Evolutionary conservation across 2,113 vertebrate genomes (phyloP), one percentile per base, ranked within the genome.

Genomic region (Labeo catla): DNA sequence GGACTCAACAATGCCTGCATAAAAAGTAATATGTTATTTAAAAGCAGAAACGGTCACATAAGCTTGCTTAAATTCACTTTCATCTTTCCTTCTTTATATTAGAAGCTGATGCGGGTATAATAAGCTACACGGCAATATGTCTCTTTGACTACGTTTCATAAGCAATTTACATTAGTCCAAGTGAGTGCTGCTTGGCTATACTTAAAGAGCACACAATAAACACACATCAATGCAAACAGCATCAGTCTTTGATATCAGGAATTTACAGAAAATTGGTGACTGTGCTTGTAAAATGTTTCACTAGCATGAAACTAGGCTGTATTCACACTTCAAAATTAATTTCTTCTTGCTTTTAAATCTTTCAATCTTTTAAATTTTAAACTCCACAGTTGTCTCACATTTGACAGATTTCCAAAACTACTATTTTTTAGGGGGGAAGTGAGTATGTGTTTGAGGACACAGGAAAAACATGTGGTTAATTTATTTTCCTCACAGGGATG

Each of bases 81-180:
- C 3, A 61, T 45, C 36, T 61, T 21, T 78, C 8, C 34, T 57
- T 21, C 49, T 19, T n/a, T n/a, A 61, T 43, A n/a, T 59, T 79
- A 59, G 21, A 43, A 43, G 8, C 76, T 59, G 16, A n/a, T 78
- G 9, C 8, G 1, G 10, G 28, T 36, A 79, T 59, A 19, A 59
- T 79, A 4, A 61, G 54, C 77, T n/a, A n/a, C 54, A 79, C 54
- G 61, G 19, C 13, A 77, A 34, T 77, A 28, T 80, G 8, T 73
- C 8, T 0, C 12, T 73, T 11, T 61, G 77, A 43, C 19, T 5
- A 4, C 16, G 13, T 77, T 54, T 45, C 28, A n/a, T n/a, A 61
- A 79, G 36, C 61, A 59, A 79, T 80, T 61, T 23, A 61, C 54
- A 61, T 79, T 61, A 45, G 43, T 61, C 36, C 19, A 39, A 21